Percentiles rank a stretch among this genome's conserved stretches.
Evolutionary conservation across 2,113 vertebrate species (phyloP).

Genomic region (Lophotis ruficrista): DNA sequence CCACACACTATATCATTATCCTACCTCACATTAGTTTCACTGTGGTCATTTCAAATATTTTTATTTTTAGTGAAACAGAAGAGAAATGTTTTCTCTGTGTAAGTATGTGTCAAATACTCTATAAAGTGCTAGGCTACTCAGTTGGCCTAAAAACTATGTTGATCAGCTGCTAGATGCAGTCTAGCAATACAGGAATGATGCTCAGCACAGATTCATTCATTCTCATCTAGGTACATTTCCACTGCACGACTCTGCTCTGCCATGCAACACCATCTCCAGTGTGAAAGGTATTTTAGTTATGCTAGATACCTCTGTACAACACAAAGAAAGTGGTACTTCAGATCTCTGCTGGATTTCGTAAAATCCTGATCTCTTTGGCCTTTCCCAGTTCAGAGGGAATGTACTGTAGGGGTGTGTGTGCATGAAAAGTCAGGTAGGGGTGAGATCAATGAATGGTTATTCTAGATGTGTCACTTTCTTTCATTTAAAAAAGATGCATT

Average conservation of each 20-base stretch:
- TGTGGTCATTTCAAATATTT: neutral
- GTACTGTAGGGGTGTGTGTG: rapidly evolving
- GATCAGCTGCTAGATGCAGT: neutral
- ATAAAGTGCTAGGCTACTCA: neutral
- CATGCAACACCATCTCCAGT: neutral
- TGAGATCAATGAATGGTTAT: neutral
- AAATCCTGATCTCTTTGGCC: neutral
- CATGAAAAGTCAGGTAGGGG: neutral
- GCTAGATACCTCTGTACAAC: neutral
- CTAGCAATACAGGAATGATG: neutral
- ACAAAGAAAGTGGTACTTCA: neutral
- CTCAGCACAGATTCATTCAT: neutral
- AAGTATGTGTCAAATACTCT: neutral
- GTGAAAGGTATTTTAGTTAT: neutral
- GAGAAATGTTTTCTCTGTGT: neutral
- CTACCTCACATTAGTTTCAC: neutral
- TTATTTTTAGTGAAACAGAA: neutral
- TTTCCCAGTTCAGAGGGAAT: neutral
- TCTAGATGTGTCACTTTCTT: neutral
- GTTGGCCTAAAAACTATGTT: neutral
- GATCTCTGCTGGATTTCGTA: neutral
- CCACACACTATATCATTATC: neutral
- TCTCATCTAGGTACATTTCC: neutral
- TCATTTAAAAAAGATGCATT: neutral
- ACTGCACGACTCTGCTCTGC: neutral